phyloP scores from a whole-genome alignment of 2,888 invertebrate genomes.

The Xestia sexstrigata region DNA sequence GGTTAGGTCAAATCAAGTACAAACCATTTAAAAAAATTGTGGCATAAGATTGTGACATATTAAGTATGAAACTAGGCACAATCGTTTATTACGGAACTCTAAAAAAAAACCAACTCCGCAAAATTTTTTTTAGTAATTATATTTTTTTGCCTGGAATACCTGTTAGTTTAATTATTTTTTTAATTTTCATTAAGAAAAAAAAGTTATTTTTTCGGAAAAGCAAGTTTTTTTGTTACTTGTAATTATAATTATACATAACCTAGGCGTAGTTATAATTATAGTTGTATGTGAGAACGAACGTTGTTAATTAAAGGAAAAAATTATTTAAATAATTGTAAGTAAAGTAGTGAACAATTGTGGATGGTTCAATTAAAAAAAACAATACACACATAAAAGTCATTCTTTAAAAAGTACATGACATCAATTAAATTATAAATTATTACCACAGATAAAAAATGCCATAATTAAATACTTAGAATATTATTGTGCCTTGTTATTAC shows the following conservation, averaged over 20 bases:
- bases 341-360: background rate
- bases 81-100: background rate
- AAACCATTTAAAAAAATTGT: background rate
- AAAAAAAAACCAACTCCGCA: background rate
- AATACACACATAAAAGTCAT: background rate
- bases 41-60: background rate
- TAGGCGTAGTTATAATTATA: too few relatives aligned
- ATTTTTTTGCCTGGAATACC: background rate
- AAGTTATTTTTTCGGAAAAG: background rate
- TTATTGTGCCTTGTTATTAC: background rate
- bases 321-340: background rate
- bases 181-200: background rate
- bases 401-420: background rate
- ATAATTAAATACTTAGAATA: conserved; percentile 11
- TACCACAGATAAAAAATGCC: background rate
- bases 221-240: background rate
- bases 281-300: background rate
- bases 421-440: background rate
- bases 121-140: background rate
- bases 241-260: background rate
- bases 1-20: background rate
- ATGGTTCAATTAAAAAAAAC: background rate
- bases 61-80: background rate
- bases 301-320: background rate
- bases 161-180: background rate